phyloP scores from a whole-genome alignment of 2,888 invertebrate genomes.

The Microctonus hyperodae region DNA sequence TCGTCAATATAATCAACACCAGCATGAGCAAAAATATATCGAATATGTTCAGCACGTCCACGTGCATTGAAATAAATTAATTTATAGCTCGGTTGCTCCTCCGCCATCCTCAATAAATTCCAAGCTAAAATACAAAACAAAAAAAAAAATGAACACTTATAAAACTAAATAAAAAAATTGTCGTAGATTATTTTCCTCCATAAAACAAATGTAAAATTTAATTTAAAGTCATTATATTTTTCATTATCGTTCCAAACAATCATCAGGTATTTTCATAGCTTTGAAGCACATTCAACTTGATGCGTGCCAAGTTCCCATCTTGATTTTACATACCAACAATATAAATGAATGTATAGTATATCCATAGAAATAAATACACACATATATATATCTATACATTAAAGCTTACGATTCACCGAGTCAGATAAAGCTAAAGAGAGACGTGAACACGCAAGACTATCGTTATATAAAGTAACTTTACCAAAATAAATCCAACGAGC shows the following conservation, averaged over 20 bases:
- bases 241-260: background rate
- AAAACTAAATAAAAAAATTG: background rate
- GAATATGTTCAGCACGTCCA: conserved; percentile 68
- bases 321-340: conserved; percentile 12
- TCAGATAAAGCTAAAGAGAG: conserved; percentile 30
- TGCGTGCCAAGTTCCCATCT: background rate
- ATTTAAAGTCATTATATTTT: background rate
- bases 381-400: too few species aligned
- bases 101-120: conserved; percentile 43
- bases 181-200: too few species aligned
- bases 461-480: conserved; percentile 32
- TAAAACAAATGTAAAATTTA: background rate
- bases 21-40: conserved; percentile 68
- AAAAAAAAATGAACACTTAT: background rate
- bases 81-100: conserved; percentile 62
- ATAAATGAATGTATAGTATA: too few species aligned
- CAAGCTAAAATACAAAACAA: background rate
- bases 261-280: background rate
- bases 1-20: conserved; percentile 68
- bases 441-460: conserved; percentile 38
- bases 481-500: conserved; percentile 30
- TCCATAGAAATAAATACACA: too few species aligned
- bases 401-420: conserved; percentile 21
- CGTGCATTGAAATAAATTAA: conserved; percentile 69
- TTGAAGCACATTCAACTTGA: background rate